phyloP scores from a whole-genome alignment of 2,888 invertebrate species.

The Drosophila borborema region DNA sequence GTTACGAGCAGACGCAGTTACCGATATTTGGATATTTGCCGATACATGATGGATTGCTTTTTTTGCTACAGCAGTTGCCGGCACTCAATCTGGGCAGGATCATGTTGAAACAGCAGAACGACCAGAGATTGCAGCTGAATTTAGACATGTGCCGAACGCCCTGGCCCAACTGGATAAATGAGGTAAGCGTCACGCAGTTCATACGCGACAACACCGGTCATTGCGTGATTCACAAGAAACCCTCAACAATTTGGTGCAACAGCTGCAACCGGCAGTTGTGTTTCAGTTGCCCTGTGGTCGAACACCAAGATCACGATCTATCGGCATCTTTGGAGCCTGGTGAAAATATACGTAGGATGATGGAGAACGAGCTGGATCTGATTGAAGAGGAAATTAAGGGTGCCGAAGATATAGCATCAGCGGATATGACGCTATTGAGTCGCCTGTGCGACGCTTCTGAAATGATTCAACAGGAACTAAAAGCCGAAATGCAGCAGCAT shows the following conservation, averaged over 20 bases:
- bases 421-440: slow-evolving; percentile 1
- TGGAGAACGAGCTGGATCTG: not conserved
- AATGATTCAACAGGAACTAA: not conserved
- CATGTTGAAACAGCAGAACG: not conserved
- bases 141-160: not conserved
- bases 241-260: slow-evolving; percentile 89
- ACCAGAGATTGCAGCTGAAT: not conserved
- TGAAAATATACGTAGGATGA: not conserved
- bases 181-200: slow-evolving; percentile 4
- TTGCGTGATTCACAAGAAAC: slow-evolving; percentile 90
- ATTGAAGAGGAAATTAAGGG: not conserved
- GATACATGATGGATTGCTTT: not conserved
- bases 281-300: not conserved
- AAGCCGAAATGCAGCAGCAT: not conserved
- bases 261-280: slow-evolving; percentile 87
- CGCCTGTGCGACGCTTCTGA: slow-evolving; percentile 1
- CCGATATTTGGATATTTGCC: not conserved
- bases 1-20: not conserved
- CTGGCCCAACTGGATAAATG: slow-evolving; percentile 17
- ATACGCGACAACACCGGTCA: slow-evolving; percentile 74
- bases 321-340: not conserved
- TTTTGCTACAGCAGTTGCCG: slow-evolving; percentile 7
- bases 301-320: not conserved
- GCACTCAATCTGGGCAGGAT: slow-evolving; percentile 1
- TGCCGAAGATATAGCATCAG: not conserved